Evolutionary conservation across 2,113 vertebrate species (phyloP).

Genomic region (Nymphicus hollandicus): DNA sequence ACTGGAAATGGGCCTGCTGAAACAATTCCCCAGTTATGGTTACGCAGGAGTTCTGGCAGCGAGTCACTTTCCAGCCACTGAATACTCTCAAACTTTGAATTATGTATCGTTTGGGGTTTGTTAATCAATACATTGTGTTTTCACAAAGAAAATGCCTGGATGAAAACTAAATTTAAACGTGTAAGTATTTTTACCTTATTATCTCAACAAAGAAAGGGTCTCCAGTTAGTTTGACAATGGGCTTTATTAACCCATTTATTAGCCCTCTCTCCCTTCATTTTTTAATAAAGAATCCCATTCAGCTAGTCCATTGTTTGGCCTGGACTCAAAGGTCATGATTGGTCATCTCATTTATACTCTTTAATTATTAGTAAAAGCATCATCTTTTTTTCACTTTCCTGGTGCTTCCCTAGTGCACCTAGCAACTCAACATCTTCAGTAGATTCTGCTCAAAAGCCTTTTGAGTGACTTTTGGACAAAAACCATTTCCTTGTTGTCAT

Average conservation of each 20-base stretch:
- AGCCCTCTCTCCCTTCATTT: background rate
- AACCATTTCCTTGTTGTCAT: background rate
- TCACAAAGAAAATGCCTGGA: background rate
- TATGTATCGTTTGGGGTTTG: background rate
- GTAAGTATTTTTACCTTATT: background rate
- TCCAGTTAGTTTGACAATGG: background rate
- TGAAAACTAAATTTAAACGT: background rate
- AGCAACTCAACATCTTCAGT: background rate
- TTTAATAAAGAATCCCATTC: background rate
- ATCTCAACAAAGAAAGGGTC: background rate
- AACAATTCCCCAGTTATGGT: background rate
- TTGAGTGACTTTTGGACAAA: background rate
- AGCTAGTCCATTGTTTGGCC: background rate
- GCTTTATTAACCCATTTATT: background rate
- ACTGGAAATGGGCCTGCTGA: background rate
- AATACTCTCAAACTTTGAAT: background rate
- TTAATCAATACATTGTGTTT: background rate
- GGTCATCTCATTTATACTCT: background rate
- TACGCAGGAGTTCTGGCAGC: background rate
- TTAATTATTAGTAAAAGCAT: background rate
- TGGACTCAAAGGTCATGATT: background rate
- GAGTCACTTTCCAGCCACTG: background rate
- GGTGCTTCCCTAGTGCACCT: background rate
- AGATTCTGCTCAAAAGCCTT: background rate
- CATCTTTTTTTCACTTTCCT: background rate